These are phyloP conservation scores for Meteorus colon DNA, from an alignment of 2,888 invertebrate species.

Conservation along the genomic window DNA sequence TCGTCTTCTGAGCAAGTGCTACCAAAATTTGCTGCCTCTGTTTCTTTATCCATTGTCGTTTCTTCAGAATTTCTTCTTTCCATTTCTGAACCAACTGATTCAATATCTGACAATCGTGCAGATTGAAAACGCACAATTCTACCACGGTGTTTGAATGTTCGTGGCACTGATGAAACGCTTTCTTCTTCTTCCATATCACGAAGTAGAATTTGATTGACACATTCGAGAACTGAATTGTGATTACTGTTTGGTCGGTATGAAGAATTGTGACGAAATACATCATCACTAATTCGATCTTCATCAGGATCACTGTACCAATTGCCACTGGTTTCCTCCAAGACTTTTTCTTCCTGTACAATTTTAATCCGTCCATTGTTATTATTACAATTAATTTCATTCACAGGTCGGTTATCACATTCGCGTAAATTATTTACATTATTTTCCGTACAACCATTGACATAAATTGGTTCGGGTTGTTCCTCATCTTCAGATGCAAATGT, in stretches of 20 bases:
- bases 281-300: constrained; percentile 80
- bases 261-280: constrained; percentile 66
- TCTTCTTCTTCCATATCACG: constrained; percentile 80
- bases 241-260: constrained; percentile 76
- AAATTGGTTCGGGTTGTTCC: constrained; percentile 65
- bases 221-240: constrained; percentile 89
- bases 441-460: constrained; percentile 64
- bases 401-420: constrained; percentile 15
- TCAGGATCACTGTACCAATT: constrained; percentile 90
- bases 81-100: constrained; percentile 71
- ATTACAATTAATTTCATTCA: constrained; percentile 21
- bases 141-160: constrained; percentile 69
- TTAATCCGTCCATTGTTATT: constrained; percentile 53
- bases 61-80: constrained; percentile 70
- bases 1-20: constrained; percentile 65
- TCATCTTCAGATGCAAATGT: constrained; percentile 68
- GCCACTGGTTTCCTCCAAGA: constrained; percentile 77
- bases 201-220: constrained; percentile 88
- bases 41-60: constrained; percentile 51
- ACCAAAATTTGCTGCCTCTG: constrained; percentile 57
- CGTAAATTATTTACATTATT: constrained; percentile 59
- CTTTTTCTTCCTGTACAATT: constrained; percentile 59
- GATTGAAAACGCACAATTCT: constrained; percentile 70
- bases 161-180: constrained; percentile 67
- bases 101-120: constrained; percentile 70